Evolutionary conservation across 2,888 invertebrate genomes (phyloP), one percentile per base, ranked within the genome.

Genomic region (Hydropsyche betteni): DNA sequence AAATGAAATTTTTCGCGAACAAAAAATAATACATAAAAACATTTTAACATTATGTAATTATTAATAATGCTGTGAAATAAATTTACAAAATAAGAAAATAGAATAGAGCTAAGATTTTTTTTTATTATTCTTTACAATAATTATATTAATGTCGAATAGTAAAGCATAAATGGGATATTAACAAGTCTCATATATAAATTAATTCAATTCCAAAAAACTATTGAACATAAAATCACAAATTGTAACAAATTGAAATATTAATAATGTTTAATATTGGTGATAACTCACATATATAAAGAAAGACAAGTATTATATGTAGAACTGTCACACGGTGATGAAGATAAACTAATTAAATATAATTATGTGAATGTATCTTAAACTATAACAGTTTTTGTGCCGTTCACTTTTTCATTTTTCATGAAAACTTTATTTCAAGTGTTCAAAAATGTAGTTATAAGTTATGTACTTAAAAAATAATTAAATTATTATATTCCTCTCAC

Each of bases 101-200:
- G 52, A 55, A 77, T 76, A 79, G 76, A 79, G 76, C 79, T 79
- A 79, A 79, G 74, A 76, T 79, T 73, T 75, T 24, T n/a, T 75
- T 77, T 71, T 78, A 58, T 72, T 75, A 58, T 76, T 38, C 75
- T 79, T 79, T 79, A 78, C 76, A 78, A 69, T 76, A 75, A 76
- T 74, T 74, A 75, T 77, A 74, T 77, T 75, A 79, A 78, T 79
- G 75, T 73, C 75, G 76, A 72, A 58, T 58, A 72, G 58, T 72
- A 50, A 72, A 72, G 58, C 72, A 72, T 61, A 55, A 24, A 58
- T 72, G 24, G 64, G 36, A 36, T 64, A 36, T 36, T 36, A 64
- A 64, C 64, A 64, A 64, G 33, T 34, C 36, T 34, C 10, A 44
- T 44, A 8, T 64, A 36, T 64, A 64, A 36, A 64, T 36, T 64